phyloP scores from a whole-genome alignment of 2,797 vertebrate species.

The Ptychobarbus kaznakovi region DNA sequence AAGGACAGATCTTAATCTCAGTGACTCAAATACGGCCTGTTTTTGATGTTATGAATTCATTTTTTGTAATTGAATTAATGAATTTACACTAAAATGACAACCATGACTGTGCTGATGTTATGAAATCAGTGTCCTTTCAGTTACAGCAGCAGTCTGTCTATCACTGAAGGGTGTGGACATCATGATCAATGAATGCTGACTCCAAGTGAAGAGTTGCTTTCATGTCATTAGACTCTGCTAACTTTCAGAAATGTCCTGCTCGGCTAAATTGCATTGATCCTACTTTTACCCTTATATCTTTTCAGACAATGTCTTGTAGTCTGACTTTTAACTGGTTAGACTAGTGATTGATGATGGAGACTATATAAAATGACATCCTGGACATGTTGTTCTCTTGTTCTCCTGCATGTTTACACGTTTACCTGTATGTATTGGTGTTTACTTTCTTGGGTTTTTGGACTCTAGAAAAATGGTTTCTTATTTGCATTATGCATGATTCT shows the following conservation, averaged over 20 bases:
- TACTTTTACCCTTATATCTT: background rate
- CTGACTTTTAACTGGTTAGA: background rate
- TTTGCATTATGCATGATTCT: constrained; percentile 26
- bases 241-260: background rate
- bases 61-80: background rate
- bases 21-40: background rate
- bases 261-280: background rate
- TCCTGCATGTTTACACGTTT: constrained; percentile 18
- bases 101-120: constrained; percentile 9
- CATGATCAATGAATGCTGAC: constrained; percentile 32
- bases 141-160: constrained; percentile 20
- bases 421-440: background rate
- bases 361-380: background rate
- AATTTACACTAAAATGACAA: background rate
- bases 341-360: background rate
- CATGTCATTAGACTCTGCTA: background rate
- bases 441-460: background rate
- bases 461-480: constrained; percentile 34
- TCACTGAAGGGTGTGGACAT: background rate
- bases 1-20: constrained; percentile 17
- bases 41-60: constrained; percentile 8
- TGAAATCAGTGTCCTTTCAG: constrained; percentile 15
- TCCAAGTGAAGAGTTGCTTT: constrained; percentile 1
- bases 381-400: background rate
- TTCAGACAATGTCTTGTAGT: background rate